Conservation (phyloP, 2,888 invertebrate species). For the Patella ulyssiponensis region DNA sequence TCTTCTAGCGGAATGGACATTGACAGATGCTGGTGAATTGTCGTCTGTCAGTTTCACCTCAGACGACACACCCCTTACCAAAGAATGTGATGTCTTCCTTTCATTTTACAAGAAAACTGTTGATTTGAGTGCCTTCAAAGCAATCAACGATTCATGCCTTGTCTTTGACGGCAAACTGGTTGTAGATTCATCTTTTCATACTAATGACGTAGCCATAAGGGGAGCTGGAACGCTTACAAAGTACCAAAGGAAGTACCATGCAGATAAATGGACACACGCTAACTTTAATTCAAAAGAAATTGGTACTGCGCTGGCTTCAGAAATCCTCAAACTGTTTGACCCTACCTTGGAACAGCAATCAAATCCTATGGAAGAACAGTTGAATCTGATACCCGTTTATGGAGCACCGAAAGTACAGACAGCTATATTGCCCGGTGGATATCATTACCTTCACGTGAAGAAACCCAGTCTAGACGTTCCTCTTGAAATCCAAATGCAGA, state of each 20-base stretch:
- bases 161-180: constrained; percentile 72
- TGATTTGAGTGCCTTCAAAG: constrained; percentile 68
- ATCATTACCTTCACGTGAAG: constrained; percentile 67
- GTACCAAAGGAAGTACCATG: constrained; percentile 71
- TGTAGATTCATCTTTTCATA: constrained; percentile 72
- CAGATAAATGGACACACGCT: constrained; percentile 70
- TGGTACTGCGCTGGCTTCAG: constrained; percentile 69
- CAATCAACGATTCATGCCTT: constrained; percentile 71
- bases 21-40: constrained; percentile 47
- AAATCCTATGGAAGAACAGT: constrained; percentile 62
- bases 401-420: constrained; percentile 67
- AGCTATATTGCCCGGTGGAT: constrained; percentile 68
- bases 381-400: constrained; percentile 71
- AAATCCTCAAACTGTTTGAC: constrained; percentile 70
- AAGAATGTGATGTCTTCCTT: constrained; percentile 66
- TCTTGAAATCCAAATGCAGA: constrained; percentile 57
- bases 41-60: constrained; percentile 61
- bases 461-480: constrained; percentile 66
- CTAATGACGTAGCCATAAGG: constrained; percentile 71
- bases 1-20: constrained; percentile 67
- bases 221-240: constrained; percentile 72
- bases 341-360: constrained; percentile 65
- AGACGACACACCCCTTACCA: constrained; percentile 47
- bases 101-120: constrained; percentile 66
- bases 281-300: constrained; percentile 72